Evolutionary conservation across 2,888 invertebrate species (phyloP).

Genomic region (Ochropleura leucogaster): DNA sequence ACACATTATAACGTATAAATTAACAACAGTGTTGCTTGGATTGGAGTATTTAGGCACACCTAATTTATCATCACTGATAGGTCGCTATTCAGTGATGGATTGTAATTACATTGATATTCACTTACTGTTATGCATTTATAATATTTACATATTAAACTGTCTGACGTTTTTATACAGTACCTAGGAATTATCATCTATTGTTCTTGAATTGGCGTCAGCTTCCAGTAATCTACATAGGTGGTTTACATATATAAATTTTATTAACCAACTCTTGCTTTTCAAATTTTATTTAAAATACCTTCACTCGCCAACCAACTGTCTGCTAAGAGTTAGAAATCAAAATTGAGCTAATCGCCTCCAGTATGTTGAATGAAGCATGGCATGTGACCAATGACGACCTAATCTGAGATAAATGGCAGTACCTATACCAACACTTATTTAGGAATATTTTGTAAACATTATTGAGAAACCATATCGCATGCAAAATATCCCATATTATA

Average conservation of each 20-base stretch:
- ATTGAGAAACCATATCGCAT: slow-evolving; percentile 10
- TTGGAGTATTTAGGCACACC: slow-evolving; percentile 34
- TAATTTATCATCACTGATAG: slow-evolving; percentile 50
- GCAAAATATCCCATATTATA: background rate
- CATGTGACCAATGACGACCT: slow-evolving; percentile 49
- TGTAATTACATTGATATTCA: slow-evolving; percentile 31
- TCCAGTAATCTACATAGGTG: background rate
- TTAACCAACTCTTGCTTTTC: background rate
- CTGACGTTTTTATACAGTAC: background rate
- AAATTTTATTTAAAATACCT: background rate
- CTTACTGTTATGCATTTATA: slow-evolving; percentile 18
- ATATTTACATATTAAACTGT: background rate
- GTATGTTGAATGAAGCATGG: slow-evolving; percentile 40
- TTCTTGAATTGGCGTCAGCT: slow-evolving; percentile 7
- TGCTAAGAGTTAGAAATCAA: background rate
- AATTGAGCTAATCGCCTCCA: background rate
- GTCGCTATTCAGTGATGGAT: slow-evolving; percentile 38
- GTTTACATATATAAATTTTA: background rate
- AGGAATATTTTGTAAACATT: slow-evolving; percentile 11
- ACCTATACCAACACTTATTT: background rate
- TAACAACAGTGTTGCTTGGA: slow-evolving; percentile 21
- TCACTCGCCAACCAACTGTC: background rate
- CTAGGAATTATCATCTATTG: background rate
- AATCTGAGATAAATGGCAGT: background rate
- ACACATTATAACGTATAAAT: slow-evolving; percentile 11